Percentiles rank a stretch among this genome's conserved stretches.
These are phyloP conservation scores for Arctocebus calabarensis DNA, from an alignment of 2,797 vertebrate species.

Conservation along the genomic window DNA sequence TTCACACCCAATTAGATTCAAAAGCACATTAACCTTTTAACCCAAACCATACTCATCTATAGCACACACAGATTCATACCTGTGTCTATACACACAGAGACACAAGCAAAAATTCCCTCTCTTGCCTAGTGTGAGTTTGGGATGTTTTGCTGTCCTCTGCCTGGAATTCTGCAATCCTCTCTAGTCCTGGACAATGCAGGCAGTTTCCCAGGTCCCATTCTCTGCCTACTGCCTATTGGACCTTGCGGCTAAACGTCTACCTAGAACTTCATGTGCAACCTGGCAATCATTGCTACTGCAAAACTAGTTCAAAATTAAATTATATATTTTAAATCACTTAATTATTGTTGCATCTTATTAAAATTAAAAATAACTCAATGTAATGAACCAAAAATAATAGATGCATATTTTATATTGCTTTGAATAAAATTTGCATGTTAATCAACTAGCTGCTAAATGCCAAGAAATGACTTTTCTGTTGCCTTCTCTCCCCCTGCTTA, in stretches of 20 bases:
- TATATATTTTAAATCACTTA: conserved; percentile 76
- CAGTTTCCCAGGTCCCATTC: neutral
- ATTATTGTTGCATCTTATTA: conserved; percentile 78
- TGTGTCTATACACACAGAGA: neutral
- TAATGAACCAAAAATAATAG: conserved; percentile 79
- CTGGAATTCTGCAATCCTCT: neutral
- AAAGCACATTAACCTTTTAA: conserved; percentile 1
- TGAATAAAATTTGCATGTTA: conserved; percentile 75
- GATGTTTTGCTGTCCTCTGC: neutral
- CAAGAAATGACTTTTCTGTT: conserved; percentile 64
- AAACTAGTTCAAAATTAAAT: conserved; percentile 70
- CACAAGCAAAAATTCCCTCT: neutral
- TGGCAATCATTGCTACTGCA: neutral
- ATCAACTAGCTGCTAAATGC: conserved; percentile 74
- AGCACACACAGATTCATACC: neutral
- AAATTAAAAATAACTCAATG: conserved; percentile 79
- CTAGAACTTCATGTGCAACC: neutral
- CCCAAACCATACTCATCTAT: neutral
- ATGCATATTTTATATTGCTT: conserved; percentile 70
- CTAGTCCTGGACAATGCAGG: neutral
- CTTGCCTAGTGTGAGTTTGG: neutral
- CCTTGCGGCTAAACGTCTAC: neutral
- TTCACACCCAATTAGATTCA: neutral
- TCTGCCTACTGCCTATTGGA: neutral
- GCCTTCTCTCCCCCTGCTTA: neutral